Base-by-base conservation (phyloP, 2,113 vertebrate genomes). In the Nipponia nippon region DNA sequence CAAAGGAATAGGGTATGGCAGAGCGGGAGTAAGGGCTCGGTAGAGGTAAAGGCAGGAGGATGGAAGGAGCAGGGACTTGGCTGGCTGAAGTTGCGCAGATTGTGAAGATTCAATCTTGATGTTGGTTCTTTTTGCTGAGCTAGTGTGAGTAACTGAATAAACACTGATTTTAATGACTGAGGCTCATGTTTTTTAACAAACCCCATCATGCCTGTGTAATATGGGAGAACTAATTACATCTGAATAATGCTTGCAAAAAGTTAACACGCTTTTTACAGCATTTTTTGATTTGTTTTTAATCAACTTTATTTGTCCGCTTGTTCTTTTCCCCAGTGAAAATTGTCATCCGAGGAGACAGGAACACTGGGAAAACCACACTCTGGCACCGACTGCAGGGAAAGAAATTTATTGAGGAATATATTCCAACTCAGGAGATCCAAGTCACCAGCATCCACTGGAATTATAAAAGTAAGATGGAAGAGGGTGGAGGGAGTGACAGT, bases 371-470 rank as follows among this genome's bases (percentile, higher is more conserved):
- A 96, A 99, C 99, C 17, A 99, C 99, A 0, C 97, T 99, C 63
- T 99, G 99, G 99, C 99, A 99, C 96, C 98, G 99, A 77, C 98
- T 99, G 63, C 99, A 99, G 96, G 99, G 99, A 25, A 99, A 99
- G 97, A 99, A 98, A 95, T 99, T 99, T 59, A 97, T 99, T 97
- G 99, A 99, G 96, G 99, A 99, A n/a, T 99, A 99, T 95, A 98
- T 99, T 47, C 99, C 99, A 83, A 99, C 99, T 55, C 99, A 99
- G 98, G 99, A 99, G 98, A 99, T 99, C 98, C 99, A 99, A 95
- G 99, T 99, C 97, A 99, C 99, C 95, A 99, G 99, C 98, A 99
- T 99, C 97, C 99, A 99, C 97, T 99, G 99, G 99, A 99, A 98
- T 97, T 99, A 99, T 81, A 99, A 99, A 98, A 99, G 99, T 99